Evolutionary conservation across 1,140 invertebrate species (phyloP), one percentile per base, ranked within the genome.

Genomic region (Habropoda laboriosa): DNA sequence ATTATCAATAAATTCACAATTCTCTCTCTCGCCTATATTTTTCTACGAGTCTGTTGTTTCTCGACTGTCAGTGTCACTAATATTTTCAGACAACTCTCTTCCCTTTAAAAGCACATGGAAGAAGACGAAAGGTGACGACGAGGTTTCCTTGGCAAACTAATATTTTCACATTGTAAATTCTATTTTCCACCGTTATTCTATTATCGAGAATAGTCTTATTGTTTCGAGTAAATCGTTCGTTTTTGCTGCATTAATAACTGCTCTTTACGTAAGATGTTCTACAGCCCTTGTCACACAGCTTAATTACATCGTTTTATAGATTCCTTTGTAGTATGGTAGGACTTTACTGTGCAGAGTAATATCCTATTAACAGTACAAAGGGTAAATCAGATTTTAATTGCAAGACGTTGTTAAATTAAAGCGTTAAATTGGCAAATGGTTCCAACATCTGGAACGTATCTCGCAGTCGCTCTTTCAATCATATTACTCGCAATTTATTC

Each of bases 271-370:
- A 60, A 78, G 85, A 85, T 64, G 24, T 71, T 71, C 32, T 21
- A 40, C 40, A 40, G 4, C 12, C 18, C 21, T 27, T 24, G 67
- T 60, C 47, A 30, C 45, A 68, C 61, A 63, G 79, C 79, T 90
- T 91, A 92, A 91, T 92, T 90, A 89, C 89, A 86, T 91, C 88
- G 88, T 88, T 90, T 83, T 89, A 90, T 90, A 89, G 89, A 90
- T 90, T 85, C 53, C 42, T 51, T 78, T 71, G 49, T 32, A 66
- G 63, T 38, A 71, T 8, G 57, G 24, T 30, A 13, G n/a, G 47
- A 18, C 57, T 57, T 51, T 42, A 67, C 30, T 49, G 16, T 16
- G 40, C 35, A 21, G 21, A 63, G 58, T 72, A 92, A 90, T 88
- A 87, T 89, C 86, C 87, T 90, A 88, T 91, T 90, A 91, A 85